Evolutionary conservation across 2,888 invertebrate species (phyloP), one percentile per base, ranked within the genome.

Genomic region (Eulithis prunata): DNA sequence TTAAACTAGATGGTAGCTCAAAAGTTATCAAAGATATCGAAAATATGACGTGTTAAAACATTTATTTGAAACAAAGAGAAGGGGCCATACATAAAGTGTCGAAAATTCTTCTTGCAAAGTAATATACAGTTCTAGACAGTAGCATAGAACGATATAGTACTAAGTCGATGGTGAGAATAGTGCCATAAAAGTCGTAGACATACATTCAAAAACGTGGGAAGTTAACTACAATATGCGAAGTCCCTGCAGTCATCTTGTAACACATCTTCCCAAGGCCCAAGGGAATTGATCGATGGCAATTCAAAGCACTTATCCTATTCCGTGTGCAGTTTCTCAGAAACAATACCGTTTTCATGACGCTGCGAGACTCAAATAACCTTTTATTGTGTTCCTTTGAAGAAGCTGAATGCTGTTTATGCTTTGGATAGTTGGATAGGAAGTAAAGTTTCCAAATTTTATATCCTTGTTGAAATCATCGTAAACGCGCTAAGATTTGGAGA

Each of bases 311-410:
- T 73, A 71, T 66, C 65, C 62, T 55, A 68, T 68, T 63, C 56
- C 64, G 63, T 68, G 59, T 68, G 64, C 66, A 58, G 66, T 62
- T 65, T 63, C 70, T 54, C 46, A 66, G 71, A 71, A 73, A 73
- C 70, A 67, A 69, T 70, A 56, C 66, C 38, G 56, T 57, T 68
- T 53, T 57, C 49, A 51, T 54, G 59, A 45, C 36, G 43, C 57
- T 46, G 49, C 56, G 59, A 66, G 56, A 57, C 64, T 61, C 57
- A 64, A 68, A 68, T 68, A 68, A 57, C 57, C 60, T 68, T 65
- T 68, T 64, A 65, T 68, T 68, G 67, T 62, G 45, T 53, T 62
- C 68, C 66, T 70, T 70, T 66, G 66, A 68, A 64, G 60, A 57
- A 66, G 63, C 70, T 54, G 13, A 47, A 60, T 61, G 64, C 64